Conservation (phyloP, 2,888 invertebrate genomes). For the Drosophila merina region DNA sequence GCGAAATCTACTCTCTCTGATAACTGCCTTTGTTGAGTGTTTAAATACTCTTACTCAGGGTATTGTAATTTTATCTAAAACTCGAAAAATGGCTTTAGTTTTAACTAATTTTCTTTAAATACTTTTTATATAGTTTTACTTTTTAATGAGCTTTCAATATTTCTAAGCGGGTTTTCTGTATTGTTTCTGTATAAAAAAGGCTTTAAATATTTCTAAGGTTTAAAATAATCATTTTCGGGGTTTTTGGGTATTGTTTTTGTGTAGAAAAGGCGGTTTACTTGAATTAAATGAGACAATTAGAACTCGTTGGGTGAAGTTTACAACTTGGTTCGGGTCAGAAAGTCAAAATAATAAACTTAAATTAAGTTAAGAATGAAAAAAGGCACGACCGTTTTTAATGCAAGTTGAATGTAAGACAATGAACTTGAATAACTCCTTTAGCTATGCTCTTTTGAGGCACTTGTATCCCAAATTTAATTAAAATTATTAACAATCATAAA, state of each 20-base stretch:
- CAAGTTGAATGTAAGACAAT: neutral
- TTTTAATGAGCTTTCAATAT: no score
- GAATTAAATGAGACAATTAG: constrained; percentile 35
- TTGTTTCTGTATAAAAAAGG: no score
- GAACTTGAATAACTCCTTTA: neutral
- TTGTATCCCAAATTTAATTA: neutral
- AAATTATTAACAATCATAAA: neutral
- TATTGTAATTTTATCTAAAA: neutral
- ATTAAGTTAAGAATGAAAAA: neutral
- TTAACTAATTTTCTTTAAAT: no score
- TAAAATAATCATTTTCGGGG: no score
- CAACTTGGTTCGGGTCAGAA: constrained; percentile 9
- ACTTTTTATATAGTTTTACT: no score
- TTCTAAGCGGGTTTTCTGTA: no score
- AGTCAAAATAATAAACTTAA: constrained; percentile 11
- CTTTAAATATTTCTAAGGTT: no score
- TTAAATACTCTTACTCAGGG: neutral
- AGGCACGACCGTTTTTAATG: neutral
- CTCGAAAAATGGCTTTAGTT: no score
- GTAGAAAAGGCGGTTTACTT: constrained; percentile 9
- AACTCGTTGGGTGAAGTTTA: constrained; percentile 25
- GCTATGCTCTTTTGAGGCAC: neutral
- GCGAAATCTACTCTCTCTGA: neutral
- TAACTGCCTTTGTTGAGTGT: neutral
- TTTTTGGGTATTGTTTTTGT: neutral